Evolutionary conservation across 2,888 invertebrate species (phyloP), one percentile per base, ranked within the genome.

Genomic region (Phoronis australis): DNA sequence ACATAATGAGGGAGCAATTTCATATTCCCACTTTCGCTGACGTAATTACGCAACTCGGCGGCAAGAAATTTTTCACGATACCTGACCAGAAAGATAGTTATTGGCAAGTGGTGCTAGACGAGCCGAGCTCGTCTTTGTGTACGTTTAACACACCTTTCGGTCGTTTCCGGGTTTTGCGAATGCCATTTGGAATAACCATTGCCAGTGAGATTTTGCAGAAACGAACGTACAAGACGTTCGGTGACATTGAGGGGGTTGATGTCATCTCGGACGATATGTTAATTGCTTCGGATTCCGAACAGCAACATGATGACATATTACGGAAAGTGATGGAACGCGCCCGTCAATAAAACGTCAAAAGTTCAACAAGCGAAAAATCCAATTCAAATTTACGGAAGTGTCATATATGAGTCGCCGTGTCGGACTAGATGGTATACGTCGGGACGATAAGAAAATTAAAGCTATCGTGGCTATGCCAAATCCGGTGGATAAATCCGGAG

Each of bases 281-380:
- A 21, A 53, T 61, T 20, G n/a, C n/a, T n/a, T n/a, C n/a, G n/a
- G n/a, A n/a, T n/a, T n/a, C n/a, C n/a, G n/a, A n/a, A n/a, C n/a
- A 50, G 51, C 18, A 15, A 48, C 21, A 20, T 23, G 4, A 53
- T 15, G n/a, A n/a, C n/a, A n/a, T n/a, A n/a, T n/a, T n/a, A n/a
- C n/a, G n/a, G n/a, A n/a, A n/a, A 37, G 40, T 56, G n/a, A 37
- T 57, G 24, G 31, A 39, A 18, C 22, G 40, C 9, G 48, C 49
- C 12, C 20, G 26, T 9, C 37, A 45, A 26, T 37, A 26, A 4
- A 22, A 43, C 25, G 46, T 50, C n/a, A n/a, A 6, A 40, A 38
- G 22, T 48, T 55, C 37, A 56, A 56, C 42, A 39, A 39, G 20
- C 39, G 42, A 5, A 56, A 55, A 39, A 25, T 57, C 20, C 43